Percentiles rank a stretch among this genome's conserved stretches.
Evolutionary conservation across 2,113 vertebrate species (phyloP).

Genomic region (Chrysemys picta): DNA sequence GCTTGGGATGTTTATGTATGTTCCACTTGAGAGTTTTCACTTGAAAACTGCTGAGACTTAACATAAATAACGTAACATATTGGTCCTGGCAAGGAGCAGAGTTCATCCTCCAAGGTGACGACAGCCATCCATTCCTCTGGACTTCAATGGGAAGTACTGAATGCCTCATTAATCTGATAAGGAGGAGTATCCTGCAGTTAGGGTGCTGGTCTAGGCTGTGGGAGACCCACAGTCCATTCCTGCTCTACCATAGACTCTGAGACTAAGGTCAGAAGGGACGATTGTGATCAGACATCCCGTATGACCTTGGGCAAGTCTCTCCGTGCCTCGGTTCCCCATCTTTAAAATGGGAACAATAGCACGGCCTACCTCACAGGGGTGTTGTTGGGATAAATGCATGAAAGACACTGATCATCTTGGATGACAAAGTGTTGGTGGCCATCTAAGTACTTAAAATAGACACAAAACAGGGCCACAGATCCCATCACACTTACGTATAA

Average conservation of each 20-base stretch:
- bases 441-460: no score
- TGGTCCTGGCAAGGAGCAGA: neutral
- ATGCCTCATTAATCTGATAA: neutral
- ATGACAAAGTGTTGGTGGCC: no score
- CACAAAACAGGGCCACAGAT: no score
- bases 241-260: neutral
- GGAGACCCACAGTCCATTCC: neutral
- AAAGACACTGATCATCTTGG: no score
- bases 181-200: neutral
- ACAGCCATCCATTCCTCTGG: neutral
- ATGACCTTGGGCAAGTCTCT: neutral
- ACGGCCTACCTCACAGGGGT: neutral
- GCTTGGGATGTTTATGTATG: neutral
- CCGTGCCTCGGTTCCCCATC: neutral
- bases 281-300: neutral
- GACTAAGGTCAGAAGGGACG: no score
- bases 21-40: neutral
- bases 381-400: neutral
- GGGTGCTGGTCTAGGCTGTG: neutral
- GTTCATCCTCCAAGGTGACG: neutral
- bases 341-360: neutral
- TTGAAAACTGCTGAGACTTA: neutral
- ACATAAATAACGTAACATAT: neutral
- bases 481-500: no score
- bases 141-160: neutral